These are phyloP conservation scores for Chymomyza procnemis DNA, from an alignment of 2,888 invertebrate genomes.

Conservation along the genomic window DNA sequence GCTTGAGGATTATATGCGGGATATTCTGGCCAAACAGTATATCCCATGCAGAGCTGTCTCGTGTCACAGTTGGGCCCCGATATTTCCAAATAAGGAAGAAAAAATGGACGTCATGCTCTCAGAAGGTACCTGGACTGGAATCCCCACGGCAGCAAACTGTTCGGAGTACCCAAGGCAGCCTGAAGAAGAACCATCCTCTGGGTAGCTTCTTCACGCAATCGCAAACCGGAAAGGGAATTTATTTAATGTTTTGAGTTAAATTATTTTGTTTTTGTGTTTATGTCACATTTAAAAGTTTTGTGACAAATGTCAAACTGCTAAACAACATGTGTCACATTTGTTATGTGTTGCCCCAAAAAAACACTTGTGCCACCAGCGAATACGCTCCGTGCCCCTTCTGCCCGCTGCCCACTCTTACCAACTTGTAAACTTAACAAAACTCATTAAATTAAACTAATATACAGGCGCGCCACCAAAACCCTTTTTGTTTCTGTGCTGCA, in stretches of 20 bases:
- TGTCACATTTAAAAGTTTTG: neutral
- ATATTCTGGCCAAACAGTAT: no score
- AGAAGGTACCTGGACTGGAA: no score
- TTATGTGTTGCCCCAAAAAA: neutral
- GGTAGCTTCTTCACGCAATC: neutral
- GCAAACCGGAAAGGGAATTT: neutral
- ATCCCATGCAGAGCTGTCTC: no score
- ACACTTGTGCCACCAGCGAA: neutral
- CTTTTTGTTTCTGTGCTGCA: neutral
- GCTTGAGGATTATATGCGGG: no score
- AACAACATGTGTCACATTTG: neutral
- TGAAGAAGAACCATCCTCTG: no score
- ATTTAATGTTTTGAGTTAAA: neutral
- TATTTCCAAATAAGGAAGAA: no score
- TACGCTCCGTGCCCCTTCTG: no score
- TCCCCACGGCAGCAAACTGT: no score
- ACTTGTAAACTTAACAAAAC: conserved; percentile 50
- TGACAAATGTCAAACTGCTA: neutral
- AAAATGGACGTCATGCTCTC: no score
- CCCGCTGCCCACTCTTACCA: neutral
- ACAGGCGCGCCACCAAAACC: neutral
- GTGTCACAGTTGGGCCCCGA: no score
- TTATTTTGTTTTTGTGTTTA: neutral
- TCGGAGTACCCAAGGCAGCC: no score
- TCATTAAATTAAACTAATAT: conserved; percentile 73